A percentile compares a stretch with the other conserved stretches of the same genome.
These are phyloP conservation scores for Aegotheles bennettii DNA, from an alignment of 2,113 vertebrate genomes.

Conservation along the genomic window DNA sequence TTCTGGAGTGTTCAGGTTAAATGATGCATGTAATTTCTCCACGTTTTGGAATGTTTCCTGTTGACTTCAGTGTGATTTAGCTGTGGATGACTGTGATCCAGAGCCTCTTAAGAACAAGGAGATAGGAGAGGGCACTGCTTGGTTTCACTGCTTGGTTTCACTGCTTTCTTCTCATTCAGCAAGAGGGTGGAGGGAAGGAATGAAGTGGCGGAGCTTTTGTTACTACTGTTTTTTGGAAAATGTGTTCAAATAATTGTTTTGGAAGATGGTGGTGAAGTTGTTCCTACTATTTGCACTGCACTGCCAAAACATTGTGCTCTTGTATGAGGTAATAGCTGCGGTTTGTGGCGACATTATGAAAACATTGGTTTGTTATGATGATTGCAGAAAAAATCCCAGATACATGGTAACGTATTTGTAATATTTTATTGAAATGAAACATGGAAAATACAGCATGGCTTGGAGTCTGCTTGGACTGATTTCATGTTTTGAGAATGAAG, in stretches of 20 bases:
- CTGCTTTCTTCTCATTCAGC: background rate
- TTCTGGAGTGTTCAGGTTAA: background rate
- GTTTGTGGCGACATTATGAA: constrained; percentile 22
- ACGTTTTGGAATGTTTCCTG: background rate
- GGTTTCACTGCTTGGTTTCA: background rate
- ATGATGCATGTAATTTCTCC: background rate
- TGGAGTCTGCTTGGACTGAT: constrained; percentile 33
- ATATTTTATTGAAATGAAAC: constrained; percentile 40
- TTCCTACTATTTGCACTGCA: background rate
- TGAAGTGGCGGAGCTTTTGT: background rate
- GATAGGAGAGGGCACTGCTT: background rate
- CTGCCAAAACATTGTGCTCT: background rate
- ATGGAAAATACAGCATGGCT: constrained; percentile 9
- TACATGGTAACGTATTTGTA: constrained; percentile 33
- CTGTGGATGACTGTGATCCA: background rate
- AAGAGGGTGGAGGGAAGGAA: background rate
- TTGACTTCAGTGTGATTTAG: background rate
- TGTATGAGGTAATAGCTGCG: constrained; percentile 27
- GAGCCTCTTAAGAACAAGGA: background rate
- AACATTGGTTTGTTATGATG: constrained; percentile 29
- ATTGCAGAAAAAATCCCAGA: constrained; percentile 34
- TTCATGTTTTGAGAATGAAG: constrained; percentile 11
- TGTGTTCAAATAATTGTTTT: constrained; percentile 2
- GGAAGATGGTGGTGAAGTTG: constrained; percentile 14
- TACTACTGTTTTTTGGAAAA: background rate